Base-by-base conservation (phyloP, 2,113 vertebrate species). In the Gulo gulo region DNA sequence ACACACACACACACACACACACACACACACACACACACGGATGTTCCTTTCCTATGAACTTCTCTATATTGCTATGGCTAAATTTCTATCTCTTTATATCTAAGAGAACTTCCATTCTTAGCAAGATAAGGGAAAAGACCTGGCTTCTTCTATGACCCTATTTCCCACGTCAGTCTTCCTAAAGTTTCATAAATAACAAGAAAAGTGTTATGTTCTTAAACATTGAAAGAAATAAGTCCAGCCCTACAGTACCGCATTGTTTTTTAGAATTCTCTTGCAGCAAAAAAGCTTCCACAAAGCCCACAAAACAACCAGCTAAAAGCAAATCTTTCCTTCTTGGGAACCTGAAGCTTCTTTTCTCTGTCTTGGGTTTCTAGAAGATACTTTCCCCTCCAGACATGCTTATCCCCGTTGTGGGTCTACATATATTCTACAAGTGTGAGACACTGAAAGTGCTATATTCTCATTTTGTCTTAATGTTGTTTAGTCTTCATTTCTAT, bases 101-200 rank as follows among this genome's bases (percentile, higher is more conserved):
- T 65, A 93, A 88, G 20, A 81, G 67, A 63, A 3, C 13, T 87
- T 94, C 26, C 3, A 79, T 91, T 26, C 45, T 91, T 88, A 18
- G 42, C 79, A 23, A 94, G 23, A 89, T 71, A 87, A 63, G 59
- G 31, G 26, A 80, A 92, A 81, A 13, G 9, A 81, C 67, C 23
- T 61, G 29, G 20, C 55, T 81, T 84, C 42, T 82, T 85, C 83
- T 84, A 50, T 92, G 88, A 59, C 7, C 80, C 29, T 24, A 50
- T 78, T 93, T 69, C 73, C 45, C 26, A 89, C 42, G n/a, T 71
- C 36, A 89, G 55, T 89, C 50, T 79, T 96, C 78, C n/a, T 93
- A 63, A 59, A 61, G 42, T 85, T 74, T 80, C 50, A 63, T 95
- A 81, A n/a, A 63, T 90, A 86, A 61, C 24, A 87, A 86, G 52